Base-by-base conservation (phyloP, 1,140 invertebrate genomes). In the Harlomillsia oculata region DNA sequence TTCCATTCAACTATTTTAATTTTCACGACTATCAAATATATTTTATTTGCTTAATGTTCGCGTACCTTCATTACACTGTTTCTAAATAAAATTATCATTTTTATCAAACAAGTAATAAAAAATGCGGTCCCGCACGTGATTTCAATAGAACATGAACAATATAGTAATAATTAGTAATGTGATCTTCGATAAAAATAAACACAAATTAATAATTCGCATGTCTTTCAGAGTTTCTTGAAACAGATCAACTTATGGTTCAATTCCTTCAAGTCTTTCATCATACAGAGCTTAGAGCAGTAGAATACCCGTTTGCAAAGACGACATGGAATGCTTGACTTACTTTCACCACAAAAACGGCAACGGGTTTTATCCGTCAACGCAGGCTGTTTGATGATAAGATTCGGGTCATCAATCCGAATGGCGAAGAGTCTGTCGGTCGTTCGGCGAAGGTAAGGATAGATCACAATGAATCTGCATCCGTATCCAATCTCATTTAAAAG, bases 331-430 rank as follows among this genome's bases (percentile, higher is more conserved):
- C 18, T 37, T 16, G 2, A 23, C n/a, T 39, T 43, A 3, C 13
- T 30, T 16, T 51, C 40, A 14, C 51, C 56, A 41, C 60, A 62
- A 44, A 34, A 59, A 14, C 56, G 34, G 30, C 60, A 62, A 5
- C 56, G 8, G 13, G 5, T 34, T 21, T 59, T 44, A 30, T 37
- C 26, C 0, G 9, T 16, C 6, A 32, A 8, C 20, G 40, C 23
- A 0, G 29, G 14, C 18, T 52, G 41, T 32, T 28, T 16, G 28
- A 52, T 16, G 1, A 62, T 6, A n/a, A 14, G 20, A 11, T 21
- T 18, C 3, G 56, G 56, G 20, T 62, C 60, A 29, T 62, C 56
- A 1, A 62, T 56, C 3, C 50, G 50, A 55, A 62, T 59, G 1
- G 21, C 51, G 5, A 39, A 2, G 29, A 25, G 26, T 18, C 45